Base-by-base conservation (phyloP, 2,888 invertebrate species). In the Nomada goodeniana region DNA sequence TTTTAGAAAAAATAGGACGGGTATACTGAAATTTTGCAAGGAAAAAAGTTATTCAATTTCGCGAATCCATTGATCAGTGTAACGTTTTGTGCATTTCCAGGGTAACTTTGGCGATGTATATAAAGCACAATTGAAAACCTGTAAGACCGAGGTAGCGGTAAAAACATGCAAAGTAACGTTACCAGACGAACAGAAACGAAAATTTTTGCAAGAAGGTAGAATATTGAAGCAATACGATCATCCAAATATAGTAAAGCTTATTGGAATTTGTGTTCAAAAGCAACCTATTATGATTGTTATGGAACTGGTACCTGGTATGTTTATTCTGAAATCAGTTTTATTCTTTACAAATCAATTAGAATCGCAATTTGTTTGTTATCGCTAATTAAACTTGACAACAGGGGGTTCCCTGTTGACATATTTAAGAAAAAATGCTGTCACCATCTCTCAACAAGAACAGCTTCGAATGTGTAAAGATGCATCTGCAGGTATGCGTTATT, bases 281-380 rank as follows among this genome's bases (percentile, higher is more conserved):
- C 98, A 99, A 91, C 99, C 99, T 0, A 98, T 99, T 77, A 99
- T 99, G 98, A 99, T 99, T 91, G 98, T 99, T 50, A 99, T 99
- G 99, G 99, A 99, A 94, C 95, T 98, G 82, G 99, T 99, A 63
- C 96, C 97, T 88, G 97, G 97, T 97, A 93, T 92, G 91, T 78
- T 55, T 11, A 50, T 2, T 11, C n/a, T 26, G 59, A 50, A 55
- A 63, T 26, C 44, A 61, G 42, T 61, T 9, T 36, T 13, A 63
- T 13, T 72, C 23, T 11, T 26, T n/a, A 42, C 47, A 23, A 11
- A 50, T 53, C n/a, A n/a, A 57, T 69, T 23, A 3, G 10, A 9
- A 61, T n/a, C n/a, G 71, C 63, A 50, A 70, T 47, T 36, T 64
- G 79, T 76, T 80, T 76, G 20, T 61, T 67, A 81, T 84, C 36